phyloP scores from a whole-genome alignment of 92 coral and sea anemone genomes.

The Epizoanthus rinbou region DNA sequence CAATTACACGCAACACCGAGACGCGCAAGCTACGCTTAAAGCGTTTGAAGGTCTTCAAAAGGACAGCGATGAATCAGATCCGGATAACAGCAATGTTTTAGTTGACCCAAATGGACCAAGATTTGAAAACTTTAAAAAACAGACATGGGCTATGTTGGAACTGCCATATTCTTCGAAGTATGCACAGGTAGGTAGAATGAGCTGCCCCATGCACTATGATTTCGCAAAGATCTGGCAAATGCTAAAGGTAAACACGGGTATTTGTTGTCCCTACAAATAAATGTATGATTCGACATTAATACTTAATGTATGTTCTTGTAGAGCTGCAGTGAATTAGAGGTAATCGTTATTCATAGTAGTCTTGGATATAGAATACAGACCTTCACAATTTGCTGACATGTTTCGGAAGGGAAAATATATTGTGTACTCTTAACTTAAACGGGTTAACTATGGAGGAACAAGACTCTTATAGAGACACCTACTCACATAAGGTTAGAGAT shows the following conservation, averaged over 20 bases:
- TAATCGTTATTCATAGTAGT: neutral
- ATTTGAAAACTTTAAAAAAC: conserved; percentile 54
- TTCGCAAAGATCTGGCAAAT: conserved; percentile 27
- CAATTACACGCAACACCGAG: conserved; percentile 95
- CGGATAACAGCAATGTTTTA: conserved; percentile 64
- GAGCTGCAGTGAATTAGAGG: neutral
- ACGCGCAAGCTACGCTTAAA: conserved; percentile 90
- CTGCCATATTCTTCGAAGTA: conserved; percentile 95
- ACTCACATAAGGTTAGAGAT: no score
- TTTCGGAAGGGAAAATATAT: no score
- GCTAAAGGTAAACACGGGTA: conserved; percentile 12
- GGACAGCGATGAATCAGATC: conserved; percentile 84
- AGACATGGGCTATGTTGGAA: conserved; percentile 90
- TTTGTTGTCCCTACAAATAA: conserved; percentile 21
- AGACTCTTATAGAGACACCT: no score
- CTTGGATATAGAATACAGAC: neutral
- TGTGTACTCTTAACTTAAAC: no score
- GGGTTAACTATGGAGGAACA: no score
- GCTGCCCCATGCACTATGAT: neutral
- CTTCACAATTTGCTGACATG: no score
- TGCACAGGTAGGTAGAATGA: conserved; percentile 82
- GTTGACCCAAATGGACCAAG: conserved; percentile 45
- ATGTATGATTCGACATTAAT: conserved; percentile 8
- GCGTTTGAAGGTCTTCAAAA: conserved; percentile 90
- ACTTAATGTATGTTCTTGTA: neutral